Evolutionary conservation across 2,797 vertebrate genomes (phyloP).

Genomic region (Huso huso): DNA sequence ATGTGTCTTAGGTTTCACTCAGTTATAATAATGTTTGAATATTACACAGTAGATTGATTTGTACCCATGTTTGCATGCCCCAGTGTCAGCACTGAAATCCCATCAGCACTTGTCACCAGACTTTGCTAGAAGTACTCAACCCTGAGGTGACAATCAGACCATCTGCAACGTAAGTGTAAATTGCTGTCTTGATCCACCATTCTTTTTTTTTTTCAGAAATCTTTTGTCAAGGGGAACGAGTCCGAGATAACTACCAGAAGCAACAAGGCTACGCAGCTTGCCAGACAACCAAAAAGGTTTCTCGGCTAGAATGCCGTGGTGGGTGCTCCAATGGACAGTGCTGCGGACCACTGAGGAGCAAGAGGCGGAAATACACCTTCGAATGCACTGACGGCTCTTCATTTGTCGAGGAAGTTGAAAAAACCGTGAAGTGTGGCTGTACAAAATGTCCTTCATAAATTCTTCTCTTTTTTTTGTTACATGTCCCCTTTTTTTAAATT

Average conservation of each 20-base stretch:
- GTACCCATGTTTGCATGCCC: too few relatives aligned
- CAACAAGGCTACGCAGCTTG: conserved; percentile 97
- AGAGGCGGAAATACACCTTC: conserved; percentile 96
- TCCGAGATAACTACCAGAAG: conserved; percentile 95
- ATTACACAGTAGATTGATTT: too few relatives aligned
- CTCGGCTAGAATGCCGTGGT: conserved; percentile 86
- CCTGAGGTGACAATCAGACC: too few relatives aligned
- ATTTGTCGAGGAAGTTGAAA: conserved; percentile 95
- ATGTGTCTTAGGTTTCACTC: too few relatives aligned
- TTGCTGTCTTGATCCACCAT: too few relatives aligned
- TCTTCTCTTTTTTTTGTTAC: conserved; percentile 18
- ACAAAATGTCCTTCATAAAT: conserved; percentile 76
- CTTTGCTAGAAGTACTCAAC: too few relatives aligned
- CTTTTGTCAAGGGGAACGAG: conserved; percentile 93
- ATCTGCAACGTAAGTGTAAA: too few relatives aligned
- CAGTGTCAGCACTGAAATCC: too few relatives aligned
- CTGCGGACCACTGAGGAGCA: conserved; percentile 87
- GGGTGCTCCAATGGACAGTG: conserved; percentile 77
- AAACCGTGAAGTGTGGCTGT: conserved; percentile 95
- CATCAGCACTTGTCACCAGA: too few relatives aligned
- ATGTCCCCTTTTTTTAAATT: conserved; percentile 19
- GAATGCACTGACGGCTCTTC: conserved; percentile 96
- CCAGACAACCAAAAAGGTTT: conserved; percentile 97
- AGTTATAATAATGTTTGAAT: too few relatives aligned
- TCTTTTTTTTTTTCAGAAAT: conserved; percentile 64